Conservation (phyloP, 2,888 invertebrate species). For the Epinotia ramella region DNA sequence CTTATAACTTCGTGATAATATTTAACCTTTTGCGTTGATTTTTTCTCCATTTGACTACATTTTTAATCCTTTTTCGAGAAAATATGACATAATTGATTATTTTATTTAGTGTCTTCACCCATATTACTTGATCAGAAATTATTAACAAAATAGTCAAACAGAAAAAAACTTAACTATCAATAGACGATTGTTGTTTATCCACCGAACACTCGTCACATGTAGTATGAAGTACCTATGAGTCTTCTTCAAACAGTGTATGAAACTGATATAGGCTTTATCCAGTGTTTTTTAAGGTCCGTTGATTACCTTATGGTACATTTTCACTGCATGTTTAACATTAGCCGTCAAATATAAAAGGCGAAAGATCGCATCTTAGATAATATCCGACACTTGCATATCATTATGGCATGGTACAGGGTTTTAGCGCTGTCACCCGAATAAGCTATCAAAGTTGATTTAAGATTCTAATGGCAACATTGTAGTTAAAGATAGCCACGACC, state of each 20-base stretch:
- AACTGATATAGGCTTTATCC: neutral
- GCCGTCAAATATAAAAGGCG: neutral
- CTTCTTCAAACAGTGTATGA: neutral
- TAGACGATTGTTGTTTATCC: no score
- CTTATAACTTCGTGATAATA: no score
- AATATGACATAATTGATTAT: no score
- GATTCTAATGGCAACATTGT: constrained; percentile 60
- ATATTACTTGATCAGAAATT: no score
- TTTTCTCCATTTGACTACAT: no score
- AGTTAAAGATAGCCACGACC: constrained; percentile 47
- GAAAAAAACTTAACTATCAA: no score
- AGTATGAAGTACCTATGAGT: neutral
- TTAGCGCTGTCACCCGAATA: constrained; percentile 60
- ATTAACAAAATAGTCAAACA: no score
- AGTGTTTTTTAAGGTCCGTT: neutral
- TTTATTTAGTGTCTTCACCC: no score
- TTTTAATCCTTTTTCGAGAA: no score
- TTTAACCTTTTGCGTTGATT: no score
- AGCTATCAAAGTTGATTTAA: constrained; percentile 65
- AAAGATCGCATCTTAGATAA: constrained; percentile 41
- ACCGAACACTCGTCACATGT: no score
- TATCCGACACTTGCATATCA: constrained; percentile 49
- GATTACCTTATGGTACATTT: constrained; percentile 18
- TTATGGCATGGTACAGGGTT: constrained; percentile 48
- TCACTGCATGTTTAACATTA: constrained; percentile 14